phyloP scores from a whole-genome alignment of 2,113 vertebrate genomes.

The Grus americana region DNA sequence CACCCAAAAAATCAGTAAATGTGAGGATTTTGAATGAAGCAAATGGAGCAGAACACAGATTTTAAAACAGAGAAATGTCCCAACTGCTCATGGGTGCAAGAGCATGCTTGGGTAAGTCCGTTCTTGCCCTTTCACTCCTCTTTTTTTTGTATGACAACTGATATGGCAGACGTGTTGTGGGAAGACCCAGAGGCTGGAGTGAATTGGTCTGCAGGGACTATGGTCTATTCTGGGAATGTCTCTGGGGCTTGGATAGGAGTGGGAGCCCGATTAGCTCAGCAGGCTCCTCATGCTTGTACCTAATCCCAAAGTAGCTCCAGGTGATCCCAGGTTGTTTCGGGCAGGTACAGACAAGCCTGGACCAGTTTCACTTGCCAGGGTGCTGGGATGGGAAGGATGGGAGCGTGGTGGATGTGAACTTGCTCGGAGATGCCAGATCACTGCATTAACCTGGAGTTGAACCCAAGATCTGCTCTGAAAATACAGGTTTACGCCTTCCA shows the following conservation, averaged over 20 bases:
- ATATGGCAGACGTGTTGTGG: background rate
- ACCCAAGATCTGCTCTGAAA: background rate
- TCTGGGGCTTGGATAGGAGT: background rate
- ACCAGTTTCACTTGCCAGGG: background rate
- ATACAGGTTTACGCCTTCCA: constrained; percentile 1
- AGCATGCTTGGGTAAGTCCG: background rate
- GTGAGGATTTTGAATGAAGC: background rate
- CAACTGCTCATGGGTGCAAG: background rate
- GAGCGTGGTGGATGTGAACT: background rate
- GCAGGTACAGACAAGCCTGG: background rate
- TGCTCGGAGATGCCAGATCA: background rate
- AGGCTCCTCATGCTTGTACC: background rate
- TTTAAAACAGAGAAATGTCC: background rate
- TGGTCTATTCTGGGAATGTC: background rate
- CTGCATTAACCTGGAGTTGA: background rate
- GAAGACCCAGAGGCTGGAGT: background rate
- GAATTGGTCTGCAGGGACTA: background rate
- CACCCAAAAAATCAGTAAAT: background rate
- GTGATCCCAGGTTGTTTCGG: fast-evolving
- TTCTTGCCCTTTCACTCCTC: background rate
- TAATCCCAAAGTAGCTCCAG: background rate
- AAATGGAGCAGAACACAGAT: background rate
- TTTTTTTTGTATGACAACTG: background rate
- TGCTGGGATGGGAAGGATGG: background rate
- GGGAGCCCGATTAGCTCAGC: background rate